Evolutionary conservation across 1,140 invertebrate species (phyloP), one percentile per base, ranked within the genome.

Genomic region (Microplitis demolitor): DNA sequence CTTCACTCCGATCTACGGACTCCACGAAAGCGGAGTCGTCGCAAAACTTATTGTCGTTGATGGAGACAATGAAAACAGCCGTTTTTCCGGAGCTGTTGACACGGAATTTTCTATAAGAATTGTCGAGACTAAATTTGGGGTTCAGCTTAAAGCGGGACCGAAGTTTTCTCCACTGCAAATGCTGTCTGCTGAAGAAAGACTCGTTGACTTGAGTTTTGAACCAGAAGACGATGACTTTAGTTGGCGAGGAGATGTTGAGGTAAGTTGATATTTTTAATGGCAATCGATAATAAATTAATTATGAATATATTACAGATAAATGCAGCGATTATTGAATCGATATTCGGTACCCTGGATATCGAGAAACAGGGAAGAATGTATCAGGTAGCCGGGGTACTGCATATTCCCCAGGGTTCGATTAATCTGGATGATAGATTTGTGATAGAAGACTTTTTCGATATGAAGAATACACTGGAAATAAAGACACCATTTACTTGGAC

Each of bases 21-120:
- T 94, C 66, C 89, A 93, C 77, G 90, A 94, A 80, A 93, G 91
- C 77, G 93, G 93, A 0, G 84, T 92, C 3, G 90, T 93, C 0
- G 87, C 90, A 0, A 94, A 94, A 79, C 88, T 93, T 63, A 85
- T 94, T 31, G 63, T 87, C 84, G 88, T 73, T 9, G 79, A 83
- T 8, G 60, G 74, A 1, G 69, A 72, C 1, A 33, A 50, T 16
- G 84, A 71, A 39, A 31, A 9, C 5, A 24, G 24, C 16, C 62
- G 62, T 2, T 54, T 53, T 0, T 13, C n/a, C 4, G 39, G 39
- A 67, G 33, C 89, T 62, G 85, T 95, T 31, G 91, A 94, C 72
- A 90, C 91, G 1, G 92, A 94, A 82, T 79, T 93, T 73, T 91
- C 92, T 9, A 77, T 92, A 0, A 89, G 90, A 74, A 79, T 94